phyloP scores from a whole-genome alignment of 2,888 invertebrate genomes.

The Atethmia centrago region DNA sequence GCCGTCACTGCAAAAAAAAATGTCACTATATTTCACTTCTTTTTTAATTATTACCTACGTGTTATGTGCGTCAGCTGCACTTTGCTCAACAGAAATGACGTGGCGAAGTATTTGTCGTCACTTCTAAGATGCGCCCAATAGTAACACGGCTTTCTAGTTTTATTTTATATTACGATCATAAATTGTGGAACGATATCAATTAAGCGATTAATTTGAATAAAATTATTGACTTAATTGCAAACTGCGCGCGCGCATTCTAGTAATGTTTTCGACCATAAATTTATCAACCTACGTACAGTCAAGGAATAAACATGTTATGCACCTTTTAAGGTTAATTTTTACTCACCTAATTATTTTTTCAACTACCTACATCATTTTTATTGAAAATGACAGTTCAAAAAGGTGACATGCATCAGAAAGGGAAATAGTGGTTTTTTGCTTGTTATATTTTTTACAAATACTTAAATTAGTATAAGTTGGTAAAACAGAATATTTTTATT shows the following conservation, averaged over 20 bases:
- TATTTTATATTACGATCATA: conserved; percentile 25
- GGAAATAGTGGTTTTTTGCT: neutral
- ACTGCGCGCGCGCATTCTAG: neutral
- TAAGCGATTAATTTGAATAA: conserved; percentile 31
- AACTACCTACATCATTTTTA: neutral
- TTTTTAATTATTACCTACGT: conserved; percentile 3
- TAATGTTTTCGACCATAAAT: conserved; percentile 18
- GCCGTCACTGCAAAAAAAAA: conserved; percentile 2
- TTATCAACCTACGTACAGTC: neutral
- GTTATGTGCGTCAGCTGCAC: conserved; percentile 42
- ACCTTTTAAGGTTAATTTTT: neutral
- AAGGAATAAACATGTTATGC: neutral
- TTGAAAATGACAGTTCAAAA: neutral
- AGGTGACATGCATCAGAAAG: neutral
- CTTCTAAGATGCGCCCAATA: conserved; percentile 17
- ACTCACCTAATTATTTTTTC: neutral
- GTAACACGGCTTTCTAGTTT: conserved; percentile 23
- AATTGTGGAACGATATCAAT: conserved; percentile 36
- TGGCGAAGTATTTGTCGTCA: conserved; percentile 39
- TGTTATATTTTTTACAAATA: neutral
- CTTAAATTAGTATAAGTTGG: neutral
- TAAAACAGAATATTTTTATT: neutral
- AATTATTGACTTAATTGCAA: conserved; percentile 34
- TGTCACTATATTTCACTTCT: conserved; percentile 14
- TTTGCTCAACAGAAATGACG: conserved; percentile 39